These are phyloP conservation scores for Torymus texanus DNA, from an alignment of 2,888 invertebrate species.

Conservation along the genomic window DNA sequence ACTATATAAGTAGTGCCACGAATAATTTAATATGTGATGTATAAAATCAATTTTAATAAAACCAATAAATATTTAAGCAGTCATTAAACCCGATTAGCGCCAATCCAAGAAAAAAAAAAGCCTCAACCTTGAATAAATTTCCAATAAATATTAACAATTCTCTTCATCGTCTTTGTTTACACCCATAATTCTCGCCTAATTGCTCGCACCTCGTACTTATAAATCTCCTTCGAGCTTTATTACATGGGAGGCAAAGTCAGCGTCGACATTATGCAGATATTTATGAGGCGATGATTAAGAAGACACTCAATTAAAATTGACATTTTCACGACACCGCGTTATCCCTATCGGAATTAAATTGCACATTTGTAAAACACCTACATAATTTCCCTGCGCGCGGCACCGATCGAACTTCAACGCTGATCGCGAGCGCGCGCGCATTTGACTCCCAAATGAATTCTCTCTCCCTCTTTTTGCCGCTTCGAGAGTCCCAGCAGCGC, in stretches of 20 bases:
- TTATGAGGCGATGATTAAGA: slow-evolving; percentile 19
- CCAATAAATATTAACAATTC: too few relatives aligned
- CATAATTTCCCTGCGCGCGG: not conserved
- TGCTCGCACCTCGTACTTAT: not conserved
- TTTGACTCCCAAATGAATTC: not conserved
- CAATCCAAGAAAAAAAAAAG: too few relatives aligned
- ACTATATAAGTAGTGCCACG: too few relatives aligned
- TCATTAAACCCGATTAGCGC: too few relatives aligned
- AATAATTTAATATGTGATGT: too few relatives aligned
- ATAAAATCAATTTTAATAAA: too few relatives aligned
- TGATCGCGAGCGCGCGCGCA: not conserved
- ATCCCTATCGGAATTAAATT: slow-evolving; percentile 20
- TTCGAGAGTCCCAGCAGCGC: too few relatives aligned
- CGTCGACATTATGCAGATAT: slow-evolving; percentile 5
- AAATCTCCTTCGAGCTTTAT: slow-evolving; percentile 2
- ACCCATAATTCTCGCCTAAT: not conserved
- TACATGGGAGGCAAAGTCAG: not conserved
- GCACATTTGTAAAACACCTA: slow-evolving; percentile 23
- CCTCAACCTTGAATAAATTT: too few relatives aligned
- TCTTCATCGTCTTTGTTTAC: too few relatives aligned
- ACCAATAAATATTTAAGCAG: too few relatives aligned
- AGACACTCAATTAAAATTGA: slow-evolving; percentile 26
- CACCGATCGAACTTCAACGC: too few relatives aligned
- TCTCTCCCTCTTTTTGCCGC: too few relatives aligned
- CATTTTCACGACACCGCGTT: slow-evolving; percentile 21